phyloP scores from a whole-genome alignment of 1,140 invertebrate species.

The Hypsibius dujardini region DNA sequence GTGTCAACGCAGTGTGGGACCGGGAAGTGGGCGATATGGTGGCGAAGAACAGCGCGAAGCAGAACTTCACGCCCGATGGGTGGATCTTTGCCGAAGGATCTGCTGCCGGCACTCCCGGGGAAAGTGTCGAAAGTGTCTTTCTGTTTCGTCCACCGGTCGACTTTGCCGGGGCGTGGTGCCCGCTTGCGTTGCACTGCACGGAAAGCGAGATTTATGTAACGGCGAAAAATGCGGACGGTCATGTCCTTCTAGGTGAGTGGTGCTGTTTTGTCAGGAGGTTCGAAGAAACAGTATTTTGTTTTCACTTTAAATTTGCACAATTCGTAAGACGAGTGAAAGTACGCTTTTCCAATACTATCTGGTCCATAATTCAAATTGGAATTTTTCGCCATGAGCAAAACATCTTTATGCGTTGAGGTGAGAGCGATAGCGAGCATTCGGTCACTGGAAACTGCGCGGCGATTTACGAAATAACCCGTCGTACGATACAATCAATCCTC shows the following conservation, averaged over 20 bases:
- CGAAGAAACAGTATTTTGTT: no score
- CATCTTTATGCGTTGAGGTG: no score
- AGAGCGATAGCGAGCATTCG: no score
- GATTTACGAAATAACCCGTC: no score
- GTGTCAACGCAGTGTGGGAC: conserved; percentile 10
- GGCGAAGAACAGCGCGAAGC: background rate
- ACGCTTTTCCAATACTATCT: no score
- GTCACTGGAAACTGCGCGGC: no score
- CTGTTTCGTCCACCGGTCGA: background rate
- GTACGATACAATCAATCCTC: no score
- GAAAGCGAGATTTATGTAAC: background rate
- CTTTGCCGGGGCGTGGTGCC: background rate
- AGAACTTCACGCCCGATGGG: background rate
- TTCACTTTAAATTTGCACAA: no score
- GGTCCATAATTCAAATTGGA: no score
- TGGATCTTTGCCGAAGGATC: background rate
- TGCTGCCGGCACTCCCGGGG: background rate
- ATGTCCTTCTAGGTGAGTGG: background rate
- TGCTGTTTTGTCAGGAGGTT: no score
- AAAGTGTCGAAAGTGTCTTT: background rate
- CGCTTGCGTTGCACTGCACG: background rate
- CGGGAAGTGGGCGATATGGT: background rate
- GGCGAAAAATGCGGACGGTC: background rate
- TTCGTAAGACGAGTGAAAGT: no score
- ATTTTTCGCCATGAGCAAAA: no score